Conservation (phyloP, 1,140 invertebrate species). For the Lordiphosa clarofinis region DNA sequence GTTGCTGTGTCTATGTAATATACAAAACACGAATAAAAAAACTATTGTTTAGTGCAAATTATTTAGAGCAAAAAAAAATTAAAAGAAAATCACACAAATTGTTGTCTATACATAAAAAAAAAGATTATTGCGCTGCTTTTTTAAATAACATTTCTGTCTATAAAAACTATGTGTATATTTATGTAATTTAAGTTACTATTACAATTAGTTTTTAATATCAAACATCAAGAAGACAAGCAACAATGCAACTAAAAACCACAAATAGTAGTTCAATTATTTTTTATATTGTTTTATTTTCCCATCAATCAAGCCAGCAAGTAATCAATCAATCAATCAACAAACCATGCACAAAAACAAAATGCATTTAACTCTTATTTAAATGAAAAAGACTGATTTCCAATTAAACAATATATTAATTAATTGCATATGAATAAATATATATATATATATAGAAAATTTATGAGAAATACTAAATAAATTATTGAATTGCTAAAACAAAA, state of each 20-base stretch:
- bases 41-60: too few species aligned
- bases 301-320: slow-evolving; percentile 11
- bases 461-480: slow-evolving; percentile 76
- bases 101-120: slow-evolving; percentile 68
- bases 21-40: slow-evolving; percentile 11
- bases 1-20: slow-evolving; percentile 42
- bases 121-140: slow-evolving; percentile 54
- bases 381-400: slow-evolving; percentile 78
- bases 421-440: slow-evolving; percentile 58
- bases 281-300: slow-evolving; percentile 11
- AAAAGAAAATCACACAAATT: slow-evolving; percentile 25
- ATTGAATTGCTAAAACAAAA: slow-evolving; percentile 68
- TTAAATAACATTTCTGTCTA: slow-evolving; percentile 36
- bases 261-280: slow-evolving; percentile 58
- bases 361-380: slow-evolving; percentile 78
- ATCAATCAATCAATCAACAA: slow-evolving; percentile 43
- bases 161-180: slow-evolving; percentile 32
- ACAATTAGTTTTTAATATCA: slow-evolving; percentile 25
- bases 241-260: slow-evolving; percentile 65
- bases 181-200: slow-evolving; percentile 48
- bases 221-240: slow-evolving; percentile 62
- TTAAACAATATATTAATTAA: slow-evolving; percentile 76
- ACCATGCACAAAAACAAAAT: slow-evolving; percentile 54
- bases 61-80: background rate
- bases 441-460: slow-evolving; percentile 67